These are phyloP conservation scores for Cerastis rubricosa DNA, from an alignment of 2,888 invertebrate genomes.

Conservation along the genomic window DNA sequence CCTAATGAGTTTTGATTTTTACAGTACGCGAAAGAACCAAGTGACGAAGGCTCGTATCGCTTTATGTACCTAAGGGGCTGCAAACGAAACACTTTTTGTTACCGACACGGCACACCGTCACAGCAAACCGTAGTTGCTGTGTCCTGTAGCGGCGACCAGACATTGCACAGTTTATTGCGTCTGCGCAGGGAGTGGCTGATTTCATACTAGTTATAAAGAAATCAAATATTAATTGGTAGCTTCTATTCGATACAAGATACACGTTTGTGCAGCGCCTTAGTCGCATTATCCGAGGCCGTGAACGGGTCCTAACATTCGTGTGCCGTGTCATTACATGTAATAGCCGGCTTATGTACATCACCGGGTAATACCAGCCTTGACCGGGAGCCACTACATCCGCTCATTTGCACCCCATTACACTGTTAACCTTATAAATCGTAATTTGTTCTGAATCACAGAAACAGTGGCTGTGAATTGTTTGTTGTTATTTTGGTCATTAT, in stretches of 20 bases:
- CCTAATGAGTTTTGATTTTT: neutral
- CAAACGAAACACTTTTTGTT: too few relatives aligned
- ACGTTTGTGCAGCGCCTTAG: too few relatives aligned
- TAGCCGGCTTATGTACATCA: conserved; percentile 25
- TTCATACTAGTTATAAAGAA: too few relatives aligned
- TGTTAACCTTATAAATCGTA: conserved; percentile 20
- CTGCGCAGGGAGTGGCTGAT: too few relatives aligned
- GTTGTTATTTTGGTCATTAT: conserved; percentile 1
- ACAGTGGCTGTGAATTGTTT: neutral
- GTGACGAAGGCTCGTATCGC: neutral
- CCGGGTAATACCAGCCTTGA: conserved; percentile 55
- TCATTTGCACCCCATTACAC: conserved; percentile 36
- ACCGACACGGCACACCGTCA: too few relatives aligned
- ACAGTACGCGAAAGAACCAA: neutral
- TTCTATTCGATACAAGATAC: too few relatives aligned
- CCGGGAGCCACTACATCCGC: conserved; percentile 48
- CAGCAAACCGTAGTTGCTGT: too few relatives aligned
- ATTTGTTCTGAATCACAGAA: conserved; percentile 11
- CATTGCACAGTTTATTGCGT: too few relatives aligned
- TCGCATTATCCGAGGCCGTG: neutral
- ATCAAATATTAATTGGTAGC: too few relatives aligned
- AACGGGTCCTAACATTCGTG: neutral
- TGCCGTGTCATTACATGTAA: conserved; percentile 49
- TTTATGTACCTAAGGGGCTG: neutral
- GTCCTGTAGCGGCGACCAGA: too few relatives aligned